Evolutionary conservation across 2,888 invertebrate species (phyloP), one percentile per base, ranked within the genome.

Genomic region (Arctia plantaginis): DNA sequence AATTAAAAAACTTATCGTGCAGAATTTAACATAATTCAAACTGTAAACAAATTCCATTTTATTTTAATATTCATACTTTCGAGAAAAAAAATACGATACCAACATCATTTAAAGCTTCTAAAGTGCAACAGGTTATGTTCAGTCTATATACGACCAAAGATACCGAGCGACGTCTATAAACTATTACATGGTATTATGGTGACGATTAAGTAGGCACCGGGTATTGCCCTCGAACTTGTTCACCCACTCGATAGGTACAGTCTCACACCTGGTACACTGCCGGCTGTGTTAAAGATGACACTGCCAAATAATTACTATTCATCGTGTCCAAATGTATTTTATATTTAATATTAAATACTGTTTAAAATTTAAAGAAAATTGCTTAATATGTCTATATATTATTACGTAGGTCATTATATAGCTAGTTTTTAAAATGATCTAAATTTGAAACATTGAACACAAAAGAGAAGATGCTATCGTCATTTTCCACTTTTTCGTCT

Each of bases 171-270:
- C 27, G 27, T 59, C 73, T 47, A 47, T 47, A 18, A 30, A 10
- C 78, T 77, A 62, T 83, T 78, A 82, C 77, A 82, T 77, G 76
- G 73, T 78, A 64, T 79, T 84, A 80, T 83, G 78, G 65, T 41
- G 30, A 30, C 59, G 72, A 85, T 70, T 80, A 79, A 79, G 80
- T 78, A 72, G 79, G 76, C 80, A 85, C 62, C 83, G 89, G 89
- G 80, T 89, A 87, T 82, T 89, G 89, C 87, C 88, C 89, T 79
- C 87, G 64, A 72, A 81, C 87, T 77, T 67, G 83, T 79, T 79
- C 84, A 81, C 81, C 81, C 82, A 86, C 88, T 78, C 69, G 47
- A 41, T 75, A 77, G 86, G 86, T 86, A 82, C 83, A n/a, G 82
- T 82, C 74, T 72, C 68, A 69, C 72, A 84, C 82, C 85, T 84